Evolutionary conservation across 2,113 vertebrate genomes (phyloP), one percentile per base, ranked within the genome.

Genomic region (Spea bombifrons): DNA sequence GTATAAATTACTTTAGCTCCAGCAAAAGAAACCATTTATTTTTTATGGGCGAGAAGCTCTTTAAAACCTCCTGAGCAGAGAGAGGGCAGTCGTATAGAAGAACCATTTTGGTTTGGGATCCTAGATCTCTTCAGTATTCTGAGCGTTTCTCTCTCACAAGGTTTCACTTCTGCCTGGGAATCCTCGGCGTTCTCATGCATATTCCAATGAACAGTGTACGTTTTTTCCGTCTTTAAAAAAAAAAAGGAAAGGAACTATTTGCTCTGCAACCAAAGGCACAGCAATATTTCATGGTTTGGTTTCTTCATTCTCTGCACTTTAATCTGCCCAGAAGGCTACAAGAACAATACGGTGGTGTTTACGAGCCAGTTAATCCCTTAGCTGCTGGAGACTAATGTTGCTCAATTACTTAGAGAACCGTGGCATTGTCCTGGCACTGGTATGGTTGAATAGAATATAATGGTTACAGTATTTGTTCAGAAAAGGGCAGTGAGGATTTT

Each of bases 271-370:
- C n/a, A 30, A 16, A 69, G 47, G 67, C 46, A 48, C 15, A 49
- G n/a, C 67, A 69, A 49, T 69, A 48, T 49, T 69, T 69, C 48
- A 47, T n/a, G 66, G 10, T n/a, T 69, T 16, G 15, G 61, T 64
- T 64, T 61, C 10, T 61, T 64, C 16, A 64, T 17, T 64, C 61
- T 16, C 61, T 64, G 4, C 55, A 59, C 55, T 59, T 59, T 64
- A 64, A 64, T 64, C 61, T 64, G 61, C 61, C 61, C 61, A 30
- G 61, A 64, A 64, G 17, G 61, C n/a, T 64, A 64, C 61, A 64
- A 17, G 61, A 64, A 16, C 61, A 64, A 30, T 30, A 16, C 13
- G 7, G 5, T 13, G n/a, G 61, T 17, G 61, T 64, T 61, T 64
- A 59, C 15, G 46, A 69, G 47, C 67, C 13, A 69, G 12, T 69